Base-by-base conservation (phyloP, 2,888 invertebrate species). In the Melieria omissa region DNA sequence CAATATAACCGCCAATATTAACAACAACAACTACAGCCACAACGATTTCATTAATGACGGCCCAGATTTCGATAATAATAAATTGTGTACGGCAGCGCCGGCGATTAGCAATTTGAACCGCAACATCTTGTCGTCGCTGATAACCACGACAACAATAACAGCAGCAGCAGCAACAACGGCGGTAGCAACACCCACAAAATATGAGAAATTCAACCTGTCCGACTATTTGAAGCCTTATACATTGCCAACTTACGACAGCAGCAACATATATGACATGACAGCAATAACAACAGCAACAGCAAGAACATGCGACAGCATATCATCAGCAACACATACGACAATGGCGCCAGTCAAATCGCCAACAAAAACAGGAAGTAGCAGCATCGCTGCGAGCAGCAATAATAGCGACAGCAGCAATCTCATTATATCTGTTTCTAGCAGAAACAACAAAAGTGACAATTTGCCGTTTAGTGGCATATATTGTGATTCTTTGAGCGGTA, bases 151-250 rank as follows among this genome's bases (percentile, higher is more conserved):
- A 71, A 16, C 45, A 44, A 16, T 9, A 62, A 57, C 62, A 73
- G 60, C 54, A 64, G 54, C 46, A 52, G 64, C 42, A 49, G 10
- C 65, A 69, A 60, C 47, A 70, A 14, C 71, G 10, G 12, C 66
- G 46, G 47, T 58, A 47, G 67, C 55, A 66, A 65, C 10, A 64
- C 42, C 16, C 55, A 52, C 71, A 64, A 47, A 64, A 42, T 41
- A 70, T 65, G 44, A 64, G 58, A 55, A 46, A n/a, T 49, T 76
- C 64, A 76, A 80, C 52, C 76, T 79, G 65, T 71, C 76, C 57
- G 79, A 82, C 55, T 83, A 82, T 70, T 66, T 82, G 5, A 79
- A 81, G 72, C 78, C 81, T 45, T 82, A 79, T 71, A 76, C 75
- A 74, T 77, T 80, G 72, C 58, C 73, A 75, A 70, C 72, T 57